phyloP scores from a whole-genome alignment of 2,888 invertebrate species.

The Acanthosepion esculentum region DNA sequence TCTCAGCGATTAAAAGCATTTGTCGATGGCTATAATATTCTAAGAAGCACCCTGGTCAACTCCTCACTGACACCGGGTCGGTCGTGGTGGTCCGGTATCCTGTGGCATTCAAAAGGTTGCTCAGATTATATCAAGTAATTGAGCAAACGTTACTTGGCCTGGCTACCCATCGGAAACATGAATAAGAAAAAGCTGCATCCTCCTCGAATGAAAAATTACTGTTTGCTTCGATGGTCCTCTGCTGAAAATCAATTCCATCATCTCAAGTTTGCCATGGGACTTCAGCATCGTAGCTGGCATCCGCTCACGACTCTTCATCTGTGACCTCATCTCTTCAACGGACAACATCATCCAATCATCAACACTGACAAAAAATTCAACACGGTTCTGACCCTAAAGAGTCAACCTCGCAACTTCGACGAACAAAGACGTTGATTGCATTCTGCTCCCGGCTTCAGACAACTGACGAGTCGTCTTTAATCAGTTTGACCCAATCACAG shows the following conservation, averaged over 20 bases:
- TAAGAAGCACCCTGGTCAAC: not conserved
- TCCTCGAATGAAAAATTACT: not conserved
- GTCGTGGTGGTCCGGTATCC: not conserved
- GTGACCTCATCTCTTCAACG: too few species aligned
- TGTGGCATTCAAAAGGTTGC: not conserved
- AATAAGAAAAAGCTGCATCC: not conserved
- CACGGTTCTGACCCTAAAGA: too few species aligned
- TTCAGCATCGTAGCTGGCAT: not conserved
- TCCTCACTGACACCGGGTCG: not conserved
- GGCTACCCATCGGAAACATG: not conserved
- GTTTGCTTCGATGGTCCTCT: not conserved
- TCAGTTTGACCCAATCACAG: not conserved
- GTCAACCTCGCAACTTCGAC: too few species aligned
- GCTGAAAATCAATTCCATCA: not conserved
- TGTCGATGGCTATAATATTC: not conserved
- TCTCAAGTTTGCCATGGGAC: not conserved
- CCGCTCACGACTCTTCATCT: not conserved
- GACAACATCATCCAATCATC: too few species aligned
- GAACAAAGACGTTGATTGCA: too few species aligned
- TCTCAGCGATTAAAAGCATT: not conserved
- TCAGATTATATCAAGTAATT: not conserved
- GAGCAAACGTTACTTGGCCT: not conserved
- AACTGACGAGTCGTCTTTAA: slow-evolving; percentile 1
- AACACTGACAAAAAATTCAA: too few species aligned
- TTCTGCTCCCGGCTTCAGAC: too few species aligned